phyloP scores from a whole-genome alignment of 2,888 invertebrate genomes.

The Nemotelus pantherinus region DNA sequence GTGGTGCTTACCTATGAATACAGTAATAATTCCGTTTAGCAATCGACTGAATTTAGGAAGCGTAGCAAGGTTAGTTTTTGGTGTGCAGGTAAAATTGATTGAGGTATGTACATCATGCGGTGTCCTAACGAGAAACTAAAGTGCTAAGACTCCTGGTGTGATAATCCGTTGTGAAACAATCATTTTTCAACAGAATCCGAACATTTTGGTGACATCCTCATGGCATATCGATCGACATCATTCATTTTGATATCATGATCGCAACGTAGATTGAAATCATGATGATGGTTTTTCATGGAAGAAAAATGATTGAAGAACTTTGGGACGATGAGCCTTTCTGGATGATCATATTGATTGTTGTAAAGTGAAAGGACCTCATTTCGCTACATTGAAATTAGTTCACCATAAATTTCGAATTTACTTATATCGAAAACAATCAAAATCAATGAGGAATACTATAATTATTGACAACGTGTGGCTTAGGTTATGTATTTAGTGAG shows the following conservation, averaged over 20 bases:
- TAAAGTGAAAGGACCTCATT: no score
- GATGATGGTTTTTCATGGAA: background rate
- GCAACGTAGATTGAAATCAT: background rate
- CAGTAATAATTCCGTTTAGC: no score
- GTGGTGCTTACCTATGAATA: no score
- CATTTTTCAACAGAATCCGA: conserved; percentile 35
- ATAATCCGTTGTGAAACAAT: conserved; percentile 41
- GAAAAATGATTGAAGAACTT: conserved; percentile 1
- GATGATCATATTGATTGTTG: no score
- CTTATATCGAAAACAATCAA: no score
- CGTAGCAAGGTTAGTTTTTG: background rate
- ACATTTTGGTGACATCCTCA: conserved; percentile 41
- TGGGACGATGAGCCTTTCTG: background rate
- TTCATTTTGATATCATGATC: conserved; percentile 32
- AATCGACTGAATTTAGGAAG: no score
- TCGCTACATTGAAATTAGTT: no score
- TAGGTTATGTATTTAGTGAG: no score
- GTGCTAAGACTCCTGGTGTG: conserved; percentile 20
- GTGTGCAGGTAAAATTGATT: conserved; percentile 21
- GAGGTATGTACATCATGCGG: background rate
- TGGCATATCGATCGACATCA: conserved; percentile 28
- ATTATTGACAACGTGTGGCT: no score
- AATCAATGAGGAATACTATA: no score
- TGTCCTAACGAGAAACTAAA: background rate
- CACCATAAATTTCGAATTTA: no score